Base-by-base conservation (phyloP, 2,797 vertebrate genomes). In the Serranus cabrilla region DNA sequence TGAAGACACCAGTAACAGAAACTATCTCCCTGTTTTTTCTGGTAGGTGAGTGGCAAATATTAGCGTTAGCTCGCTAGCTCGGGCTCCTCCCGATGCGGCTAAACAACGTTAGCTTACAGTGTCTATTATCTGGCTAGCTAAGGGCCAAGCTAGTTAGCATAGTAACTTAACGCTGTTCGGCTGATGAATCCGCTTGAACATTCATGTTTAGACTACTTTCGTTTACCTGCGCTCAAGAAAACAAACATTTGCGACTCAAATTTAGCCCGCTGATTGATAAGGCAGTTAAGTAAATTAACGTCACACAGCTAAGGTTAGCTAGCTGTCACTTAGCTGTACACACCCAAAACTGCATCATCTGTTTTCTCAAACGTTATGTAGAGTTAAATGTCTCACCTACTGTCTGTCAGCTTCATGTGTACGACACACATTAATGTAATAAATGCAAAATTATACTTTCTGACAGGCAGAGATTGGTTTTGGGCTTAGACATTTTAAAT, bases 311-410 rank as follows among this genome's bases (percentile, higher is more conserved):
- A 85, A 61, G 60, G 70, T 21, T 77, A 83, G 86, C 86, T 86
- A 88, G 85, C 86, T 90, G 87, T 87, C 89, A 89, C 34, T 2
- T 89, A 91, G 91, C 91, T 77, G 93, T 91, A 93, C 93, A 94
- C 93, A 93, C 93, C 93, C 92, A 81, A 91, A 90, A 56, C 84
- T 82, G 82, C 88, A 90, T 87, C 84, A 87, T 84, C 58, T 74
- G 55, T 72, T 66, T 64, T 59, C 42, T 50, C 74, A 37, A 37
- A 81, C 50, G 62, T 40, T 21, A 39, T 13, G 21, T 8, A 18
- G 34, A 40, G 34, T 61, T 31, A 51, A 51, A 40, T 23, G 67
- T 43, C 62, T 54, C 4, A 34, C 50, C 0, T 14, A 1, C 5
- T 9, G 46, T 43, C 1, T 45, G 0, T 47, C 10, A 55, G 4